A percentile compares a stretch with the other conserved stretches of the same genome.
These are phyloP conservation scores for Tolmerus cingulatus DNA, from an alignment of 2,888 invertebrate species.

Conservation along the genomic window DNA sequence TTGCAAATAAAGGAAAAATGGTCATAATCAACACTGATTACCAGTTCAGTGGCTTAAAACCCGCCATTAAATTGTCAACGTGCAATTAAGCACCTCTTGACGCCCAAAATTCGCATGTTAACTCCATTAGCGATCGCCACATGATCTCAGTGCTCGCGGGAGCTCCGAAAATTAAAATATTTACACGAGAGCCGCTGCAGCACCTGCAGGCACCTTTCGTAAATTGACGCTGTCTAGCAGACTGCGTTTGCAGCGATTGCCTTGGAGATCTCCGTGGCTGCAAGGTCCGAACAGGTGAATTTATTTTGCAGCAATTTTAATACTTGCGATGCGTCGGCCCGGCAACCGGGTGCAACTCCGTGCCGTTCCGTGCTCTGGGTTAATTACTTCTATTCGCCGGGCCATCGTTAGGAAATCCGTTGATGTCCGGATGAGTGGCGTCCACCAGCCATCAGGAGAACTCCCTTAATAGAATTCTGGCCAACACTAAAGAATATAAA, in stretches of 20 bases:
- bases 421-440: conserved; percentile 40
- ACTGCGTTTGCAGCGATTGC: not conserved
- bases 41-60: not conserved
- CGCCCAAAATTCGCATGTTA: not conserved
- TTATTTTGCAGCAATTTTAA: conserved; percentile 26
- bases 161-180: not conserved
- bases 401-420: conserved; percentile 37
- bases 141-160: not conserved
- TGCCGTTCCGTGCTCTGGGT: conserved; percentile 7
- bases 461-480: conserved; percentile 41
- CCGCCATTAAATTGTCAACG: not conserved
- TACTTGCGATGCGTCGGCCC: not conserved
- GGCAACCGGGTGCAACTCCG: not conserved
- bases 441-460: conserved; percentile 36
- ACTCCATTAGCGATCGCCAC: not conserved
- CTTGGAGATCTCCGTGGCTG: not conserved
- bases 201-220: not conserved
- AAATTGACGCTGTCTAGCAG: not conserved
- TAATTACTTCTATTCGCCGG: conserved; percentile 35
- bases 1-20: not conserved
- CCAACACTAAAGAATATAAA: conserved; percentile 41
- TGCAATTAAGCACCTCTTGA: not conserved
- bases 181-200: not conserved
- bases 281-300: not conserved
- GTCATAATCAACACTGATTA: not conserved